phyloP scores from a whole-genome alignment of 2,888 invertebrate species.

The Polyommatus icarus region DNA sequence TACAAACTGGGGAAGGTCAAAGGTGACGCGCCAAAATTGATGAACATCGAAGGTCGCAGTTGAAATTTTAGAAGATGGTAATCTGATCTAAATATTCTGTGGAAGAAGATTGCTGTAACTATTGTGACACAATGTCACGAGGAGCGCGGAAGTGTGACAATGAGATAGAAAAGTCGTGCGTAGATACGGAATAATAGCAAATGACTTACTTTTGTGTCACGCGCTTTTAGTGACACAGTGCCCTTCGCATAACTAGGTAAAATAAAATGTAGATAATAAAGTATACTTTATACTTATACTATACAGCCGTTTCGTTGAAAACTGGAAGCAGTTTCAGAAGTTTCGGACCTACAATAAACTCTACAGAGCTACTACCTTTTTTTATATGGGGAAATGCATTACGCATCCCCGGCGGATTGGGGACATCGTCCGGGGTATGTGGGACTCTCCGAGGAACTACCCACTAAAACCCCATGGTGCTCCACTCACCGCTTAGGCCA shows the following conservation, averaged over 20 bases:
- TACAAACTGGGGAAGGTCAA: not conserved
- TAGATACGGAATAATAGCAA: conserved; percentile 17
- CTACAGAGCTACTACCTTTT: no score
- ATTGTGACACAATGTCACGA: conserved; percentile 24
- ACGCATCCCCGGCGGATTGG: no score
- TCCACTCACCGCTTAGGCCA: no score
- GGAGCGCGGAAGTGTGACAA: conserved; percentile 24
- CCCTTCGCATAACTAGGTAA: not conserved
- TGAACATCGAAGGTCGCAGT: not conserved
- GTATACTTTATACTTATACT: no score
- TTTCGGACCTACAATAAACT: not conserved
- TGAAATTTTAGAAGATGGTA: not conserved
- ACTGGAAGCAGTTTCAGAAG: not conserved
- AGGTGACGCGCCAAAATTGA: not conserved
- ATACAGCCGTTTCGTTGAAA: no score
- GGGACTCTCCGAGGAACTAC: no score
- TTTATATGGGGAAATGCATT: no score
- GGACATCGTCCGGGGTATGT: no score
- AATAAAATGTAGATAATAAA: not conserved
- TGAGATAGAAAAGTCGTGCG: conserved; percentile 12
- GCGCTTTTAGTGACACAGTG: not conserved
- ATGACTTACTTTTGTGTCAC: conserved; percentile 18
- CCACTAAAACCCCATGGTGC: no score
- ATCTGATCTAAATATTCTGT: conserved; percentile 17
- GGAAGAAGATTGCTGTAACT: conserved; percentile 9